Conservation (phyloP, 2,888 invertebrate species). For the Caenorhabditis uteleia region DNA sequence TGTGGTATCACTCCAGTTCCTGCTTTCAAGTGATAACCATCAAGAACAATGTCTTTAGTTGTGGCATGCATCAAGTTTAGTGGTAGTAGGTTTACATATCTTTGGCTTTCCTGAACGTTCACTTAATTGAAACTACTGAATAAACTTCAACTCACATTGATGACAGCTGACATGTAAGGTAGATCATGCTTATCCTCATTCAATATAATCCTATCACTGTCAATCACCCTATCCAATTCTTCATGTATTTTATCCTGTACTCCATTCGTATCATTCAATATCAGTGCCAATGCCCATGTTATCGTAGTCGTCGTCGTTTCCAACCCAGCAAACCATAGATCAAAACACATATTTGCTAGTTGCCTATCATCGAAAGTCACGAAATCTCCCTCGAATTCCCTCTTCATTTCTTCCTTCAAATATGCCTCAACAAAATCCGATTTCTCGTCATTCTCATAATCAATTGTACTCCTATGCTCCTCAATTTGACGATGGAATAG, state of each 20-base stretch:
- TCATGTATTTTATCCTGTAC: conserved; percentile 42
- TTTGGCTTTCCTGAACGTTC: conserved; percentile 31
- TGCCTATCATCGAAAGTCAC: conserved; percentile 26
- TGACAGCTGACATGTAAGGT: conserved; percentile 35
- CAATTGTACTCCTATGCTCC: conserved; percentile 25
- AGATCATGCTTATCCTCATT: conserved; percentile 38
- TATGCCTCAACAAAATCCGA: conserved; percentile 31
- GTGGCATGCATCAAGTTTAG: conserved; percentile 23
- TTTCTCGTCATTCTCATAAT: conserved; percentile 28
- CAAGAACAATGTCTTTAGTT: conserved; percentile 18
- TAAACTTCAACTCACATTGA: conserved; percentile 24
- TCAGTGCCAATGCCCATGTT: conserved; percentile 28
- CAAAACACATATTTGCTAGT: conserved; percentile 31
- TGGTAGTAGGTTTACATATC: conserved; percentile 37
- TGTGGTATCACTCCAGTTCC: conserved; percentile 35
- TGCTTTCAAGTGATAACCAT: conserved; percentile 4
- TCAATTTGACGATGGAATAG: conserved; percentile 38
- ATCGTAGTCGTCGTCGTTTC: conserved; percentile 36
- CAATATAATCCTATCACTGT: conserved; percentile 37
- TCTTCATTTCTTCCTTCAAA: conserved; percentile 29
- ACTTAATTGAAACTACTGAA: too few species aligned
- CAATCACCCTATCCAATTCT: conserved; percentile 47
- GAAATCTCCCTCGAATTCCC: conserved; percentile 15
- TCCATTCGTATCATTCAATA: conserved; percentile 24
- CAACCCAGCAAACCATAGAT: conserved; percentile 35